phyloP scores from a whole-genome alignment of 2,113 vertebrate genomes.

The Chionomys nivalis region DNA sequence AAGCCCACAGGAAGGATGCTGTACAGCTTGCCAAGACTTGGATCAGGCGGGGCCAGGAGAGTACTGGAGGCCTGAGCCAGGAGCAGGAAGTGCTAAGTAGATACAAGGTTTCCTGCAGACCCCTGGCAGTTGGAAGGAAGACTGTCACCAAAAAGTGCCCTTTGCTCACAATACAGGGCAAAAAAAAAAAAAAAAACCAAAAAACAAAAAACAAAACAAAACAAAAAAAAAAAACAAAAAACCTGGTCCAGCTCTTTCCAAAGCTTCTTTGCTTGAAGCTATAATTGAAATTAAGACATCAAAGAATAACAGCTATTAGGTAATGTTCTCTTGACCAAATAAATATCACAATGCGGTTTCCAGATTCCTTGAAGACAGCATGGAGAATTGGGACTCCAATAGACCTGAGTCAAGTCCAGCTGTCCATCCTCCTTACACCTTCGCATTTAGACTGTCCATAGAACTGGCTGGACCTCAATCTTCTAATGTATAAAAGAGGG shows the following conservation, averaged over 20 bases:
- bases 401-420: neutral
- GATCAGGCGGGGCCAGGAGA: conserved; percentile 25
- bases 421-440: neutral
- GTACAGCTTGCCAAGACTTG: conserved; percentile 8
- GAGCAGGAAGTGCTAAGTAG: conserved; percentile 63
- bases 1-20: conserved; percentile 31
- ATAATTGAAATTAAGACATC: conserved; percentile 69
- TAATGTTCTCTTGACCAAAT: neutral
- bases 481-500: neutral
- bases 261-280: conserved; percentile 55
- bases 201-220: too few relatives aligned
- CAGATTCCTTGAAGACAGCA: neutral
- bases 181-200: too few relatives aligned
- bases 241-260: conserved; percentile 43
- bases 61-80: conserved; percentile 54
- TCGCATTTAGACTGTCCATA: neutral
- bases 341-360: conserved; percentile 2
- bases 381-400: neutral
- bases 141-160: conserved; percentile 33
- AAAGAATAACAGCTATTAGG: conserved; percentile 16
- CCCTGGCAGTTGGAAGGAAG: conserved; percentile 52
- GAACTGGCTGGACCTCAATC: neutral
- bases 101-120: conserved; percentile 67
- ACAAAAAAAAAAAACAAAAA: neutral
- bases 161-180: conserved; percentile 8